These are phyloP conservation scores for Meda fulgida DNA, from an alignment of 2,797 vertebrate genomes.

Conservation along the genomic window DNA sequence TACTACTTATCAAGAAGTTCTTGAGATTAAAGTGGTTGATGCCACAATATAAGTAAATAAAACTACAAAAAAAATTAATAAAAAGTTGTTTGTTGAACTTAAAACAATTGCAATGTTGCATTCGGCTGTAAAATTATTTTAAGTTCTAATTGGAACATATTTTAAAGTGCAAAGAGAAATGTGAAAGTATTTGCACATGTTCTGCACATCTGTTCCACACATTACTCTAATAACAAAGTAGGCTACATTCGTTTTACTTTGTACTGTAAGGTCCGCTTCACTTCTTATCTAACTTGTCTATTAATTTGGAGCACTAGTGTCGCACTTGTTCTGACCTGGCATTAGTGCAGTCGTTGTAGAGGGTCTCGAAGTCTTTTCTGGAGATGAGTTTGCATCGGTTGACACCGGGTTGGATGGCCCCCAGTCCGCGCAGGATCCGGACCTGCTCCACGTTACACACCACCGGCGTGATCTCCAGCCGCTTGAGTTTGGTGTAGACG, in stretches of 20 bases:
- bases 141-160: background rate
- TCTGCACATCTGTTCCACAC: background rate
- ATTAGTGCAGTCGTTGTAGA: slow-evolving; percentile 99
- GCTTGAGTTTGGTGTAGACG: slow-evolving; percentile 99
- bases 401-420: slow-evolving; percentile 97
- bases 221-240: background rate
- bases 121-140: background rate
- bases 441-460: slow-evolving; percentile 99
- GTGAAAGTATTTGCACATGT: background rate
- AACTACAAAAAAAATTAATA: background rate
- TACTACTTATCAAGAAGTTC: background rate
- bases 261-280: background rate
- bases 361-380: slow-evolving; percentile 98
- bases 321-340: slow-evolving; percentile 84
- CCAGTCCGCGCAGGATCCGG: slow-evolving; percentile 95
- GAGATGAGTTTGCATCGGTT: slow-evolving; percentile 99
- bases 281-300: background rate
- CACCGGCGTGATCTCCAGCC: slow-evolving; percentile 97
- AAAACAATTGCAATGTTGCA: background rate
- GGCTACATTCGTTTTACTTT: background rate
- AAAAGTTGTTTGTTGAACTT: background rate
- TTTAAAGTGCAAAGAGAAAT: background rate
- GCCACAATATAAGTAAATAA: background rate
- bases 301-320: background rate
- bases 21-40: background rate